Evolutionary conservation across 2,797 vertebrate genomes (phyloP).

Genomic region (Oceanodroma leucorhoa): DNA sequence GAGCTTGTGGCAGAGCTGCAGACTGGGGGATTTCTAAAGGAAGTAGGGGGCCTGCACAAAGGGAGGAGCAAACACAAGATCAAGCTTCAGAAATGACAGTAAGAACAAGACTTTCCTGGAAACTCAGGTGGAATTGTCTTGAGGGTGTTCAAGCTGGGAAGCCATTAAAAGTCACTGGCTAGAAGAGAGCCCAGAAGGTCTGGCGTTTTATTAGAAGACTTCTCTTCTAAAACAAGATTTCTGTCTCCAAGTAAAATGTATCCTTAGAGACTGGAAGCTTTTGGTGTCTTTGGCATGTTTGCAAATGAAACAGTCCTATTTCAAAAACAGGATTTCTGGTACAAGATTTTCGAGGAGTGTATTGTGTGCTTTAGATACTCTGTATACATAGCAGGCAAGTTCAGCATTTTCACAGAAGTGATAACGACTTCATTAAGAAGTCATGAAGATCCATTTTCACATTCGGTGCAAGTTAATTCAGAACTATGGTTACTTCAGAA

Average conservation of each 20-base stretch:
- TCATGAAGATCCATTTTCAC: neutral
- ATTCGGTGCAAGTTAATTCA: neutral
- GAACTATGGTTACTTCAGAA: neutral
- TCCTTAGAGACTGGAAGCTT: neutral
- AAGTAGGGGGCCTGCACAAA: neutral
- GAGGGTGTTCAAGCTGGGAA: neutral
- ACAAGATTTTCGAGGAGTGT: neutral
- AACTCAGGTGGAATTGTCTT: neutral
- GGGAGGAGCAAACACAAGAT: neutral
- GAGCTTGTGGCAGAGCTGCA: neutral
- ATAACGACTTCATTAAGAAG: neutral
- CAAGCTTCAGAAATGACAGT: neutral
- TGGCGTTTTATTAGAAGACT: neutral
- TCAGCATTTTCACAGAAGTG: neutral
- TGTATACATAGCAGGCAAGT: neutral
- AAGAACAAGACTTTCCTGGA: neutral
- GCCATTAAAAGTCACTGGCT: neutral
- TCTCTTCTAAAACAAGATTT: neutral
- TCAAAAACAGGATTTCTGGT: neutral
- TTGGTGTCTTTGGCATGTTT: neutral
- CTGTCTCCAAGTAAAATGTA: neutral
- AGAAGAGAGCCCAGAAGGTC: neutral
- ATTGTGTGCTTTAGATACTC: neutral
- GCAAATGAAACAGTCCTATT: neutral
- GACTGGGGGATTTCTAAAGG: neutral